Conservation (phyloP, 2,888 invertebrate species). For the Nudaria mundana region DNA sequence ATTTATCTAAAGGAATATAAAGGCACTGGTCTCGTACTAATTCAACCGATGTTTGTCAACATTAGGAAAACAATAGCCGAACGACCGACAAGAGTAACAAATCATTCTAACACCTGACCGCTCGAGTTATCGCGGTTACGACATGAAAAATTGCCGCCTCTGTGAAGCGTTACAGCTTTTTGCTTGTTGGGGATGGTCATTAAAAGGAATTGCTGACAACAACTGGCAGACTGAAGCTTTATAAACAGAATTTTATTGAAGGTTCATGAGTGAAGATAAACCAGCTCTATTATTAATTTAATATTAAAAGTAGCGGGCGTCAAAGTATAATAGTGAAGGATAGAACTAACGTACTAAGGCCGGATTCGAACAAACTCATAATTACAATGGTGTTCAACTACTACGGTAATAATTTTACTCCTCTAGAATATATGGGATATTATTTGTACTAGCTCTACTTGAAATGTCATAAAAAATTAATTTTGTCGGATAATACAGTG, state of each 20-base stretch:
- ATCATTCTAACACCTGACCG: conserved; percentile 78
- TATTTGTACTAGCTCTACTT: no score
- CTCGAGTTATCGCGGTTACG: conserved; percentile 62
- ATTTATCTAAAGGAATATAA: conserved; percentile 31
- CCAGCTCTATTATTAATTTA: no score
- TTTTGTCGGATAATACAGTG: no score
- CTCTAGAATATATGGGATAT: no score
- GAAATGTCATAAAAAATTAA: no score
- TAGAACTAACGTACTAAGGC: no score
- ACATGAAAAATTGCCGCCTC: conserved; percentile 76
- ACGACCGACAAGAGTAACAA: conserved; percentile 50
- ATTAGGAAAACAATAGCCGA: conserved; percentile 40
- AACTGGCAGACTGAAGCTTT: conserved; percentile 44
- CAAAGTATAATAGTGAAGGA: no score
- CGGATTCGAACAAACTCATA: no score
- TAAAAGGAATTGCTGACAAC: conserved; percentile 71
- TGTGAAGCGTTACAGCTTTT: conserved; percentile 61
- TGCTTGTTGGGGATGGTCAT: conserved; percentile 57
- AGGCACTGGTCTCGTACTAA: conserved; percentile 25
- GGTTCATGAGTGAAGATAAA: no score
- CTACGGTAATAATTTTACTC: no score
- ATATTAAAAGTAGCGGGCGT: no score
- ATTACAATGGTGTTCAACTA: no score
- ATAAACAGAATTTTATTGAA: conserved; percentile 26
- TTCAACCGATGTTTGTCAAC: conserved; percentile 48